These are phyloP conservation scores for Trichosurus vulpecula DNA, from an alignment of 2,797 vertebrate genomes.

Conservation along the genomic window DNA sequence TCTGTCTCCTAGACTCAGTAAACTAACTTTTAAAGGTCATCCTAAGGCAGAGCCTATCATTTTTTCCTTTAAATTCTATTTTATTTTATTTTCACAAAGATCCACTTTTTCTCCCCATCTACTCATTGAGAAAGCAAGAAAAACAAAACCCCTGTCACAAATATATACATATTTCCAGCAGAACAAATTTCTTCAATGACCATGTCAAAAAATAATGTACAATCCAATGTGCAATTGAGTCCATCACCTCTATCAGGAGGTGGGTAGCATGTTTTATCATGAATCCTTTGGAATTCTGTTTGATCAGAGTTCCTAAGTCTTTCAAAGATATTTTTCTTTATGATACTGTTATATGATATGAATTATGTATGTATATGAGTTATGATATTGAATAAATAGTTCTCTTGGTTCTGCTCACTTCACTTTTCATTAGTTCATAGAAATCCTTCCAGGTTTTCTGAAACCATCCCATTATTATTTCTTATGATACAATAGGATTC, in stretches of 20 bases:
- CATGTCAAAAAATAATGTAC: background rate
- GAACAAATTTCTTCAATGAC: background rate
- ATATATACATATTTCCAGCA: background rate
- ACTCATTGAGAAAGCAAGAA: background rate
- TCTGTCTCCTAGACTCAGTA: background rate
- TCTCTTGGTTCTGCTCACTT: background rate
- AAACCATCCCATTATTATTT: background rate
- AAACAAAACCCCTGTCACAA: background rate
- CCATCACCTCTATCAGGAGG: background rate
- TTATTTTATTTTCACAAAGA: background rate
- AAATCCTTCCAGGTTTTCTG: background rate
- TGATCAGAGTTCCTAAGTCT: background rate
- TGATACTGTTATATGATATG: too few relatives aligned
- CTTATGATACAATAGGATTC: background rate
- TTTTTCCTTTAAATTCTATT: background rate
- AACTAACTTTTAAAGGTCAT: background rate
- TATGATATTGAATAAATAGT: background rate
- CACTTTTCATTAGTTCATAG: background rate
- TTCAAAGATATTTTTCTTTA: background rate
- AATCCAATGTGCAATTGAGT: background rate
- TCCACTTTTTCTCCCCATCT: background rate
- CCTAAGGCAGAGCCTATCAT: background rate
- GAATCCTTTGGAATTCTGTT: background rate
- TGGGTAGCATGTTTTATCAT: background rate
- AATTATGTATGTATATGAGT: too few relatives aligned